Evolutionary conservation across 1,140 invertebrate genomes (phyloP).

Genomic region (Polyergus mexicanus): DNA sequence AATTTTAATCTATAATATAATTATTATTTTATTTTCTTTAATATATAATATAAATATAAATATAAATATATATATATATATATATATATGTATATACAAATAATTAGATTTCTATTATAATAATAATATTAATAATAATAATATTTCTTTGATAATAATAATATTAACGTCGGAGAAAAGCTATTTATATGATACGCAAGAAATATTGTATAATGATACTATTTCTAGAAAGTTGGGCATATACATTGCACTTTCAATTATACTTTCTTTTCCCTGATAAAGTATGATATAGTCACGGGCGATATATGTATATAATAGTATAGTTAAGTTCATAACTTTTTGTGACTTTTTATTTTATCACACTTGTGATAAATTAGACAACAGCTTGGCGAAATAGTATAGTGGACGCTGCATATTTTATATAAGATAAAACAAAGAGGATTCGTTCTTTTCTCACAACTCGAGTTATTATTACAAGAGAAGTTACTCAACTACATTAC

Average conservation of each 20-base stretch:
- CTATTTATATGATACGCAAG: background rate
- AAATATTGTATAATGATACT: background rate
- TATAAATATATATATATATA: too few relatives aligned
- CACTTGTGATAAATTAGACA: background rate
- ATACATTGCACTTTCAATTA: background rate
- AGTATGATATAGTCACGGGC: background rate
- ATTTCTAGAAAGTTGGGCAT: constrained; percentile 26
- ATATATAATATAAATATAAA: too few relatives aligned
- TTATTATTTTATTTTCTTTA: too few relatives aligned
- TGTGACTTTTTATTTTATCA: too few relatives aligned
- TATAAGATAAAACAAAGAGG: background rate
- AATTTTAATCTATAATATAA: background rate
- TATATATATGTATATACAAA: too few relatives aligned
- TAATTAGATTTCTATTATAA: background rate
- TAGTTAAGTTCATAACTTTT: background rate
- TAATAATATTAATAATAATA: too few relatives aligned
- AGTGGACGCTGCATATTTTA: background rate
- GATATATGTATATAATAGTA: background rate
- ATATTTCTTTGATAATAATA: background rate
- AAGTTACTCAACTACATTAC: too few relatives aligned
- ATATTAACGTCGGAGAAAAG: background rate
- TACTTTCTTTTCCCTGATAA: background rate
- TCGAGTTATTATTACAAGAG: background rate
- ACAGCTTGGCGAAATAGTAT: too few relatives aligned
- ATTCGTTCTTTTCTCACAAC: constrained; percentile 13